A percentile compares a stretch with the other conserved stretches of the same genome.
Conservation (phyloP, 2,797 vertebrate genomes). For the Diplodus puntazzo region DNA sequence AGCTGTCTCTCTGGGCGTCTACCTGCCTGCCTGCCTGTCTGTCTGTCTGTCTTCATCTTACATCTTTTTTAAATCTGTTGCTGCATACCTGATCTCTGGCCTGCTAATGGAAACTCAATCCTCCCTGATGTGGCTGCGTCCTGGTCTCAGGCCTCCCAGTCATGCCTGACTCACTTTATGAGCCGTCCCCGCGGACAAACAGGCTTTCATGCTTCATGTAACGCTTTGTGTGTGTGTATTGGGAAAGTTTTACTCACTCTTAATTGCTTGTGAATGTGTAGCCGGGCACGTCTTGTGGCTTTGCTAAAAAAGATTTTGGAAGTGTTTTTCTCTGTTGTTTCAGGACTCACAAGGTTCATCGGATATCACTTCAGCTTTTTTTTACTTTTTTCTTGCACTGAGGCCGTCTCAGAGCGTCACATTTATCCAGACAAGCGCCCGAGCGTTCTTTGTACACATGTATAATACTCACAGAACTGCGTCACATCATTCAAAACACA, state of each 20-base stretch:
- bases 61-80: slow-evolving; percentile 57
- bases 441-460: not conserved
- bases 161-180: slow-evolving; percentile 73
- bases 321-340: slow-evolving; percentile 21
- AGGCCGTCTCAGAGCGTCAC: not conserved
- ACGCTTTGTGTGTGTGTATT: slow-evolving; percentile 47
- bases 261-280: slow-evolving; percentile 66
- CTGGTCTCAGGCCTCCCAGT: slow-evolving; percentile 59
- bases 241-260: slow-evolving; percentile 66
- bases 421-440: not conserved
- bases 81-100: slow-evolving; percentile 56
- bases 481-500: not conserved
- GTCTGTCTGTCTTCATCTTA: slow-evolving; percentile 44
- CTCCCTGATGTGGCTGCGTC: slow-evolving; percentile 60
- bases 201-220: slow-evolving; percentile 59
- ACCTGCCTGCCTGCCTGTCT: slow-evolving; percentile 43
- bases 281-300: slow-evolving; percentile 25
- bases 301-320: slow-evolving; percentile 1
- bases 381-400: not conserved
- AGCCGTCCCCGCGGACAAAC: slow-evolving; percentile 61
- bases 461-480: not conserved
- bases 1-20: slow-evolving; percentile 61
- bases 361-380: not conserved
- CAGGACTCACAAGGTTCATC: slow-evolving; percentile 5
- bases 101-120: slow-evolving; percentile 69